Evolutionary conservation across 2,797 vertebrate species (phyloP).

Genomic region (Pipistrellus pipistrellus): DNA sequence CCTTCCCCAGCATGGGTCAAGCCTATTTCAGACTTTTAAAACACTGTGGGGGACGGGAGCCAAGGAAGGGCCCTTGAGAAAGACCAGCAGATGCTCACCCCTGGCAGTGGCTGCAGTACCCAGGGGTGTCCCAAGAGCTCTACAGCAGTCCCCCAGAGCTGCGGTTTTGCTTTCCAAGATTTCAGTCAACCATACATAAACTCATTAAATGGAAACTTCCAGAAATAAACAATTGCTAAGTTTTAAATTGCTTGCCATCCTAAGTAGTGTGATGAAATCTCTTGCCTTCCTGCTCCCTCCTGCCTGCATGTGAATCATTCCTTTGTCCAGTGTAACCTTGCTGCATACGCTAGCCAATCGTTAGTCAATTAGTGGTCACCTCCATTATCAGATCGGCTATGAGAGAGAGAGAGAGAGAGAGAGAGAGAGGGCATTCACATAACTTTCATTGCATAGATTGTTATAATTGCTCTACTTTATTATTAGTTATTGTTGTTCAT

Average conservation of each 20-base stretch:
- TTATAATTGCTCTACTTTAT: background rate
- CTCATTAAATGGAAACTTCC: background rate
- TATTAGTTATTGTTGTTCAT: background rate
- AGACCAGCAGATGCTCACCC: background rate
- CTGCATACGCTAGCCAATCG: background rate
- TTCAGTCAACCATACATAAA: background rate
- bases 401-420: background rate
- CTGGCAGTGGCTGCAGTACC: too few species aligned
- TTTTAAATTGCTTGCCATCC: background rate
- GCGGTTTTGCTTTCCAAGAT: background rate
- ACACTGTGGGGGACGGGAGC: background rate
- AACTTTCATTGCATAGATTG: background rate
- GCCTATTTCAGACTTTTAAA: slow-evolving; percentile 40
- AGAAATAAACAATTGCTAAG: background rate
- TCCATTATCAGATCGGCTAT: background rate
- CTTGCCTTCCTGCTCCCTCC: background rate
- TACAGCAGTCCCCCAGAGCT: background rate
- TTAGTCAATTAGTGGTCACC: background rate
- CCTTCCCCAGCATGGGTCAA: background rate
- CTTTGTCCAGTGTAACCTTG: background rate
- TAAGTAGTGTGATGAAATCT: background rate
- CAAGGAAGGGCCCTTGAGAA: background rate
- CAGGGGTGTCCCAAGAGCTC: background rate
- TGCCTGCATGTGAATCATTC: background rate
- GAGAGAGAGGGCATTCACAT: background rate